These are phyloP conservation scores for Ectropis grisescens DNA, from an alignment of 1,140 invertebrate genomes.

Conservation along the genomic window DNA sequence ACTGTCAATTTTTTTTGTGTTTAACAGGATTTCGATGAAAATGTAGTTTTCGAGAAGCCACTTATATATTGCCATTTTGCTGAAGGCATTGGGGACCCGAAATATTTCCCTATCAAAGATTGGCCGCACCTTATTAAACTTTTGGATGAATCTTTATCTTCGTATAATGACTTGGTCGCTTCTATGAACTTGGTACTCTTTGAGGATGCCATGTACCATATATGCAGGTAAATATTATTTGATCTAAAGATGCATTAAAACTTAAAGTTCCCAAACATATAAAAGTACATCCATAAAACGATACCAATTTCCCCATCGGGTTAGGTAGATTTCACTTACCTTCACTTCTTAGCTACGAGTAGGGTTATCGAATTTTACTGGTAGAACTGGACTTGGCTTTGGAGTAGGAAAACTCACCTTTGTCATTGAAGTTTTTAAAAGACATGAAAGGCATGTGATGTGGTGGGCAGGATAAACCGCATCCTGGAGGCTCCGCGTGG, in stretches of 20 bases:
- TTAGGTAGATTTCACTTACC: too few relatives aligned
- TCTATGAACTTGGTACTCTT: constrained; percentile 97
- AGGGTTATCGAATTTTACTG: too few relatives aligned
- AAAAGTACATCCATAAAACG: too few relatives aligned
- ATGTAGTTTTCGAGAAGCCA: constrained; percentile 73
- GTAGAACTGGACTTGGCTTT: too few relatives aligned
- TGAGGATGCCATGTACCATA: constrained; percentile 94
- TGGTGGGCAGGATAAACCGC: constrained; percentile 87
- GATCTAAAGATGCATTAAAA: too few relatives aligned
- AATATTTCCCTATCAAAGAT: constrained; percentile 85
- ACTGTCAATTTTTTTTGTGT: too few relatives aligned
- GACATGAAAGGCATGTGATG: too few relatives aligned
- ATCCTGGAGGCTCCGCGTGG: constrained; percentile 93
- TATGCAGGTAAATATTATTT: constrained; percentile 75
- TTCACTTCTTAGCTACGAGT: too few relatives aligned
- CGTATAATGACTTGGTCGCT: constrained; percentile 88
- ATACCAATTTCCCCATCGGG: too few relatives aligned
- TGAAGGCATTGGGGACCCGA: constrained; percentile 71
- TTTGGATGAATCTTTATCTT: constrained; percentile 84
- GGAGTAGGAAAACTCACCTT: too few relatives aligned
- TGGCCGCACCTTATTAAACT: constrained; percentile 83
- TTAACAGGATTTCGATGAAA: constrained; percentile 54
- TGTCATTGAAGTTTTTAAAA: too few relatives aligned
- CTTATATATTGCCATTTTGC: constrained; percentile 90
- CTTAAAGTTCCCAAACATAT: too few relatives aligned